Evolutionary conservation across 2,888 invertebrate genomes (phyloP), one percentile per base, ranked within the genome.

Genomic region (Eurois occulta): DNA sequence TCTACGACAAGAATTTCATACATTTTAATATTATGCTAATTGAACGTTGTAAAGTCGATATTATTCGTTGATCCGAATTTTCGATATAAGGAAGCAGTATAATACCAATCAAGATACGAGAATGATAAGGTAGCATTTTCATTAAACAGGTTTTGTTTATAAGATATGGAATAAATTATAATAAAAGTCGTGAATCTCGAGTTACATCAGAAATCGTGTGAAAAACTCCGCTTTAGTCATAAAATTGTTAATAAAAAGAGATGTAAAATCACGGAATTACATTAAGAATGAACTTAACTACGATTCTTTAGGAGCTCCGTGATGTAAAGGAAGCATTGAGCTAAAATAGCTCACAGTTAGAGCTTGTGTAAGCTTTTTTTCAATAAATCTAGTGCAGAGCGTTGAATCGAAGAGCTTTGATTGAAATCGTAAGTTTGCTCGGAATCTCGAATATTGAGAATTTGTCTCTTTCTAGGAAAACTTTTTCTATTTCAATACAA

Each of bases 21-120:
- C 64, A 82, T 80, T 85, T 80, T 80, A 84, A 81, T 81, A 75
- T 70, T 77, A 87, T 84, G 87, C 62, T 78, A 84, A 84, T 84
- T 71, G 64, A 69, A 75, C 11, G 75, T 52, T 77, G 58, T 81
- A 75, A 87, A 78, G 55, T 24, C 60, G 75, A 86, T 78, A 81
- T 74, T 73, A 84, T 87, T 78, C 75, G 85, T 74, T 78, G 78
- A 84, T 77, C 52, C 76, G 43, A 81, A 67, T 73, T 72, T 74
- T 85, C 73, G 77, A 79, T 85, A 77, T 72, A 82, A 87, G 87
- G 85, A 86, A 82, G 73, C 78, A 66, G 52, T 81, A 62, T 66
- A 78, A 81, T 81, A 87, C 74, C 76, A 81, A 86, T 87, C 87
- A 76, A 84, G 73, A 86, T 77, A 48, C 68, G 28, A 72, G 52